Evolutionary conservation across 2,888 invertebrate species (phyloP), one percentile per base, ranked within the genome.

Genomic region (Busseola fusca): DNA sequence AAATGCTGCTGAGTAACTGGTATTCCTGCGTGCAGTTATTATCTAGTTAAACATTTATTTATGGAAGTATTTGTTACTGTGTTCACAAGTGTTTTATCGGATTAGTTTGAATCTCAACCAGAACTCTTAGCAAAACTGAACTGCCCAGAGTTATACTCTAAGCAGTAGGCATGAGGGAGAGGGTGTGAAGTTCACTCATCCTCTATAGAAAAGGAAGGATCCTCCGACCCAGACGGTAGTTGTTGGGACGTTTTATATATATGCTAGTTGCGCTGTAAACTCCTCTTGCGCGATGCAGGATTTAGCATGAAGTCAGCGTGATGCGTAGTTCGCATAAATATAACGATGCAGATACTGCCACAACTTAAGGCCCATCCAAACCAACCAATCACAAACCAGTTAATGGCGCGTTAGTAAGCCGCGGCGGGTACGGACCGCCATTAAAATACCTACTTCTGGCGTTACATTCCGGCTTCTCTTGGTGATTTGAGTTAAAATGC

Each of bases 1-100:
- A 48, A 48, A 64, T 21, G 9, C 40, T 21, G 21, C 50, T 75
- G 12, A 75, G 48, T 62, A 54, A 73, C 74, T 67, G n/a, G 10
- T 58, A 57, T 37, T 54, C 45, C 21, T 18, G 14, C 3, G 12
- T 34, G 30, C 10, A 72, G 25, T 42, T 40, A 18, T 14, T n/a
- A n/a, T n/a, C n/a, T 57, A 10, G 27, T 14, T 7, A 42, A 25
- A 18, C 25, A 42, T 37, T 6, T 50, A 10, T n/a, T 48, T n/a
- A 21, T 48, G 45, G 18, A 4, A 34, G 9, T 50, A 34, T 34
- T 45, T 37, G 1, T n/a, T 9, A 14, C 4, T n/a, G 3, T 9
- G 25, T 34, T 56, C 1, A n/a, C 27, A 6, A 27, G 27, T 48
- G 57, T 69, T 45, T 30, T 21, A 16, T 12, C 1, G 4, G 10